Conservation (phyloP, 2,113 vertebrate genomes). For the Cyprinodon tularosa region DNA sequence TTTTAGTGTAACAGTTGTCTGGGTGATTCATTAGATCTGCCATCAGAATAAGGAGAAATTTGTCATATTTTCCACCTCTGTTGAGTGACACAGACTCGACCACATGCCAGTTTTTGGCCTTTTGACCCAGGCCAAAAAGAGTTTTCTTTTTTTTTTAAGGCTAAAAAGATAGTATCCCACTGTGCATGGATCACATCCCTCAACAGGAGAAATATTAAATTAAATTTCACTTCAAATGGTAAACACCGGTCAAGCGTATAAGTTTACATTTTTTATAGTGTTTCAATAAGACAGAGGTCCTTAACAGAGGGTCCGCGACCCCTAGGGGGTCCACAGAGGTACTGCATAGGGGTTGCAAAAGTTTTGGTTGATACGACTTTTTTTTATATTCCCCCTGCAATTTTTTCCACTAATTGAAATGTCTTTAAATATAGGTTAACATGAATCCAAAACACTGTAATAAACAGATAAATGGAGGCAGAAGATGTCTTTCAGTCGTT, state of each 20-base stretch:
- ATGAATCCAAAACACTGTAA: no score
- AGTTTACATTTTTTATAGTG: not conserved
- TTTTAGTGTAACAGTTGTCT: not conserved
- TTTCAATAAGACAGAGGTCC: not conserved
- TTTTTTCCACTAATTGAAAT: no score
- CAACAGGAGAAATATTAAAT: not conserved
- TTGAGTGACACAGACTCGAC: not conserved
- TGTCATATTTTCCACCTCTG: conserved; percentile 4
- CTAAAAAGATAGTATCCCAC: conserved; percentile 1
- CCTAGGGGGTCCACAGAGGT: no score
- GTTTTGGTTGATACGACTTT: no score
- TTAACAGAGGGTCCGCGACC: no score
- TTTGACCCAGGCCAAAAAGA: conserved; percentile 15
- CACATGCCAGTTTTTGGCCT: not conserved
- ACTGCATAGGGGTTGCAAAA: no score
- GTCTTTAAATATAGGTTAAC: no score
- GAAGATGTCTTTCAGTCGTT: no score
- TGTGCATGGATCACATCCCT: not conserved
- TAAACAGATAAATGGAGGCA: no score
- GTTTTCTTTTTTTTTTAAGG: not conserved
- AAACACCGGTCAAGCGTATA: not conserved
- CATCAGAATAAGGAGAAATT: not conserved
- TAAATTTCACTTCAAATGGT: not conserved
- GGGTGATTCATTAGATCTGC: not conserved
- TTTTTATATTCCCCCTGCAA: no score